Evolutionary conservation across 1,140 invertebrate genomes (phyloP).

Genomic region (Lordiphosa collinella): DNA sequence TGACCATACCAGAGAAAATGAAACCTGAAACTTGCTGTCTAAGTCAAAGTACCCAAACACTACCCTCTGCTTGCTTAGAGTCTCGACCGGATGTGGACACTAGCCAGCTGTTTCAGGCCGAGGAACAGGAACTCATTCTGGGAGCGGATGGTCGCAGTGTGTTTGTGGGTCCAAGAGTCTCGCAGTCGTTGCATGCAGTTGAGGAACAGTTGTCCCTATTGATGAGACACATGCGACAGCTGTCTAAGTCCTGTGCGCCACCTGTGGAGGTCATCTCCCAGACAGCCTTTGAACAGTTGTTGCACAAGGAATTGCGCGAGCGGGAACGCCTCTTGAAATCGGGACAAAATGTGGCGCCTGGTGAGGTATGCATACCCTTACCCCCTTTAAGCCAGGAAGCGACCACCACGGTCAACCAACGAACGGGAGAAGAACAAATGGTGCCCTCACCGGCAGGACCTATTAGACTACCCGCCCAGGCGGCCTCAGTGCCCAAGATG

Average conservation of each 20-base stretch:
- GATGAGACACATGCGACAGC: constrained; percentile 18
- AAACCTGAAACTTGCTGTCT: too few relatives aligned
- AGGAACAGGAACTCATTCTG: constrained; percentile 19
- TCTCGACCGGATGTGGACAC: constrained; percentile 16
- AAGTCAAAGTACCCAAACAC: constrained; percentile 20
- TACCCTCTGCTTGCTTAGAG: constrained; percentile 15
- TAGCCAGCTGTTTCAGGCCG: constrained; percentile 10
- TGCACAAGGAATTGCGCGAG: constrained; percentile 28
- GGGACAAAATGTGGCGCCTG: constrained; percentile 8
- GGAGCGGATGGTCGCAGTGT: constrained; percentile 25
- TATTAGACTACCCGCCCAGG: constrained; percentile 29
- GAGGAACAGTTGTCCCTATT: constrained; percentile 25
- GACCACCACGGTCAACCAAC: not conserved
- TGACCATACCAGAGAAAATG: not conserved
- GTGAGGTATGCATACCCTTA: constrained; percentile 2
- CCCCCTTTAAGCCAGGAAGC: not conserved
- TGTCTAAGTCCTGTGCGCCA: constrained; percentile 40
- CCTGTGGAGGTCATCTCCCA: constrained; percentile 42
- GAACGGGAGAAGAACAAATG: not conserved
- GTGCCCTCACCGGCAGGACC: constrained; percentile 17
- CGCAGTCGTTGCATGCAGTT: constrained; percentile 30
- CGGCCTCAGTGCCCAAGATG: constrained; percentile 22
- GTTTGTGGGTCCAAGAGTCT: constrained; percentile 38
- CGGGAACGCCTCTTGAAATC: constrained; percentile 27
- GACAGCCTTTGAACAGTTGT: constrained; percentile 20